Evolutionary conservation across 2,113 vertebrate species (phyloP).

Genomic region (Beaufortia kweichowensis): DNA sequence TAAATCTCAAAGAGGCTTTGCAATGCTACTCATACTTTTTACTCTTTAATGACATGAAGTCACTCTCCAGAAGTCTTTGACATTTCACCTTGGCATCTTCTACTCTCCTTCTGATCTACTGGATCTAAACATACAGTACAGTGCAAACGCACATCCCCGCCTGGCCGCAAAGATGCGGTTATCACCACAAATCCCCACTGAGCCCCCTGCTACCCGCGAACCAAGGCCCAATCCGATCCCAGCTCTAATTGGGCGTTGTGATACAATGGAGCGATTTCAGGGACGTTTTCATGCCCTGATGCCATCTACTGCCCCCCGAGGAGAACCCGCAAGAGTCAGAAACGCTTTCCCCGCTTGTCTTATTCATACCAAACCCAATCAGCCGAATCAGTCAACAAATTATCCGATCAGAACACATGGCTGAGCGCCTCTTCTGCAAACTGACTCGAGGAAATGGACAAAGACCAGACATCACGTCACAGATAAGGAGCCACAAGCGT

Average conservation of each 20-base stretch:
- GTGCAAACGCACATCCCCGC: not conserved
- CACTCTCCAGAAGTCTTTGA: not conserved
- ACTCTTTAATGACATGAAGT: constrained; percentile 20
- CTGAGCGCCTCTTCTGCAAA: constrained; percentile 27
- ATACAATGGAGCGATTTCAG: constrained; percentile 63
- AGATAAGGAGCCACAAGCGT: not conserved
- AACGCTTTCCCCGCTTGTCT: constrained; percentile 7
- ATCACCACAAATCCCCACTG: not conserved
- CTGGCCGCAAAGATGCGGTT: not conserved
- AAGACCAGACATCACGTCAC: not conserved
- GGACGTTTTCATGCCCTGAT: constrained; percentile 55
- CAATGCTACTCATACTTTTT: not conserved
- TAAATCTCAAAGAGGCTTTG: constrained; percentile 26
- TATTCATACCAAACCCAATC: constrained; percentile 41
- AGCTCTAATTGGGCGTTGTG: constrained; percentile 66
- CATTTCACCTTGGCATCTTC: not conserved
- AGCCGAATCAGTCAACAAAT: constrained; percentile 51
- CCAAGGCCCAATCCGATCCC: constrained; percentile 47
- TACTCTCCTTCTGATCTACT: not conserved
- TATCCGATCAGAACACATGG: constrained; percentile 33
- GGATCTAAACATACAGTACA: not conserved
- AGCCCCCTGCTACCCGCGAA: not conserved
- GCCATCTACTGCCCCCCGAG: constrained; percentile 44
- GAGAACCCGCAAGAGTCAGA: constrained; percentile 4
- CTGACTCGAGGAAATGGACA: constrained; percentile 37